These are phyloP conservation scores for Hyperoodon ampullatus DNA, from an alignment of 2,113 vertebrate species.

Conservation along the genomic window DNA sequence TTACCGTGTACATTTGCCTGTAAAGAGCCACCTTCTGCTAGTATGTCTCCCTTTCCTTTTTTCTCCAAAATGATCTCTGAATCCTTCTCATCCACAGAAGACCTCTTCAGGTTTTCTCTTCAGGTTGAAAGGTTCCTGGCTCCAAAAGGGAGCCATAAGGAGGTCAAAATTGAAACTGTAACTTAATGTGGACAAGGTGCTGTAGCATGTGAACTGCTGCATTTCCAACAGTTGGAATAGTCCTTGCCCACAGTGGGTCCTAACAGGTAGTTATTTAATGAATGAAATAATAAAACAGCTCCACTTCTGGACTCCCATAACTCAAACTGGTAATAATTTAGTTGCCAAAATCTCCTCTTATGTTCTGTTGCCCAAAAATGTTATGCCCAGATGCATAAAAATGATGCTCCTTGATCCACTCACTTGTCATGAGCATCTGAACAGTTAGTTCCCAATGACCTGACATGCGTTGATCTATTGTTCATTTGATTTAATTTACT, in stretches of 20 bases:
- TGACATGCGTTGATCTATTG: constrained; percentile 71
- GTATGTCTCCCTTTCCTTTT: background rate
- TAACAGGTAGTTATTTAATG: background rate
- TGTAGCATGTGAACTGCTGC: background rate
- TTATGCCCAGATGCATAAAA: background rate
- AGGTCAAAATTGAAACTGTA: background rate
- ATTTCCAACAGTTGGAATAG: background rate
- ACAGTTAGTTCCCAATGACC: constrained; percentile 50
- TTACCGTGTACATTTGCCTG: background rate
- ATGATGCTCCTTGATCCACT: constrained; percentile 16
- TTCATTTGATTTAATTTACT: constrained; percentile 77
- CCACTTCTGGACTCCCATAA: background rate
- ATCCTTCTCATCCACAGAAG: background rate
- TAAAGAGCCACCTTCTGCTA: background rate
- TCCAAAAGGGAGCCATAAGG: background rate
- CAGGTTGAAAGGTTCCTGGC: background rate
- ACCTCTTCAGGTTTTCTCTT: background rate
- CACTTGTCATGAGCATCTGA: constrained; percentile 55
- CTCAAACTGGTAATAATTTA: background rate
- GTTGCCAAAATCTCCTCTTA: background rate
- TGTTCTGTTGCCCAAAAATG: background rate
- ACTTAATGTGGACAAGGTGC: background rate
- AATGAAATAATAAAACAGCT: background rate
- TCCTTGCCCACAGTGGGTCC: background rate
- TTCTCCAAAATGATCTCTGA: background rate